Base-by-base conservation (phyloP, 2,113 vertebrate species). In the Baryphthengus martii region DNA sequence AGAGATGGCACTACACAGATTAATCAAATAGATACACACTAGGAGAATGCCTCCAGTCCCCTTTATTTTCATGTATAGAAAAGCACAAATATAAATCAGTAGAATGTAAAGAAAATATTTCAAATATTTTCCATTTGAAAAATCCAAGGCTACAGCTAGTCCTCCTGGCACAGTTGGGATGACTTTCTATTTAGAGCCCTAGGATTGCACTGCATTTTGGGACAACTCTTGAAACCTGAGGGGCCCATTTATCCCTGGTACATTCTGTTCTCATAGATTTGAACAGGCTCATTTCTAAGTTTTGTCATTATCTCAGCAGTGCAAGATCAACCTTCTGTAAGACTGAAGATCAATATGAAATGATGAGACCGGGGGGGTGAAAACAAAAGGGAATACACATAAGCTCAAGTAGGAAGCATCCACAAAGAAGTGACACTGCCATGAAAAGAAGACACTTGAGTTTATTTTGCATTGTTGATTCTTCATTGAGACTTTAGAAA, bases 1-100 rank as follows among this genome's bases (percentile, higher is more conserved):
- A 85, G 59, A 76, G 40, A 61, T 21, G 26, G 37, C 37, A 90
- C 13, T 33, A 72, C 26, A 72, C 33, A 66, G 50, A 59, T 76
- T 39, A 83, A 62, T 83, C 58, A 79, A 40, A 59, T 12, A 88
- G 61, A 66, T 20, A 71, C 26, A 63, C 23, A 73, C 17, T 53
- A 21, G 23, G 9, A 82, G 11, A 83, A 53, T 8, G 19, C 59
- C 37, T 95, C 39, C 26, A 81, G 45, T 47, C 50, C 55, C 50
- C 67, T 95, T 96, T 96, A 89, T 94, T 95, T 84, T 77, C 24
- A 50, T 59, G 80, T 81, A 50, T 55, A 90, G 76, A 86, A 87
- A 93, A 89, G 33, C 33, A 58, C 35, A 17, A 86, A 52, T 66
- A 87, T 62, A 83, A 87, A 81, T 62, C 77, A 90, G 20, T 49